These are phyloP conservation scores for Neotoxoptera formosana DNA, from an alignment of 1,140 invertebrate species.

Conservation along the genomic window DNA sequence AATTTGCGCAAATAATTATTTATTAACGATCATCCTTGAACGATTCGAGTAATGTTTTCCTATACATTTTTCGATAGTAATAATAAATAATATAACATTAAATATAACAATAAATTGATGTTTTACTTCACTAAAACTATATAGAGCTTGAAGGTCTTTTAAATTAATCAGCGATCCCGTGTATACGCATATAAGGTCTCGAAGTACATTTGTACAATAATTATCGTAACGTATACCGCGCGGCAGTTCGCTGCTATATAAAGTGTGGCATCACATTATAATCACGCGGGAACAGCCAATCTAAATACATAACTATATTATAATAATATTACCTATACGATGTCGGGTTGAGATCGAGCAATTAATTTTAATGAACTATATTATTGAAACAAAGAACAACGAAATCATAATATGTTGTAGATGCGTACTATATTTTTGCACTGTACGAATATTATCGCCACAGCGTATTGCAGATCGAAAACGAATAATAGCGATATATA, in stretches of 20 bases:
- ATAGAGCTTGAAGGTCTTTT: constrained; percentile 9
- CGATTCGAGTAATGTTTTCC: background rate
- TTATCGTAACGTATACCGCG: background rate
- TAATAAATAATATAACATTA: constrained; percentile 14
- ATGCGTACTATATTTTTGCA: background rate
- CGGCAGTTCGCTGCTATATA: background rate
- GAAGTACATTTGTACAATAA: constrained; percentile 25
- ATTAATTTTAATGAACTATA: constrained; percentile 3
- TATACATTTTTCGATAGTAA: background rate
- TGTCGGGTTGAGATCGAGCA: background rate
- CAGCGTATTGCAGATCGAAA: background rate
- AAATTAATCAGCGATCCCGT: background rate
- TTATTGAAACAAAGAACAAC: background rate
- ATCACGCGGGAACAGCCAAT: background rate
- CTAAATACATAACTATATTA: background rate
- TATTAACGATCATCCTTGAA: constrained; percentile 22
- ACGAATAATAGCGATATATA: background rate
- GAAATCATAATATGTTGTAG: constrained; percentile 5
- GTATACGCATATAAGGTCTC: constrained; percentile 4
- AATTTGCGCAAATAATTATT: constrained; percentile 17
- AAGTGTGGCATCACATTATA: background rate
- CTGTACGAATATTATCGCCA: background rate
- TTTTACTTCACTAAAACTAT: constrained; percentile 33
- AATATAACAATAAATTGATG: background rate
- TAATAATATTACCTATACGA: background rate